Evolutionary conservation across 2,113 vertebrate species (phyloP).

Genomic region (Thalassoma bifasciatum): DNA sequence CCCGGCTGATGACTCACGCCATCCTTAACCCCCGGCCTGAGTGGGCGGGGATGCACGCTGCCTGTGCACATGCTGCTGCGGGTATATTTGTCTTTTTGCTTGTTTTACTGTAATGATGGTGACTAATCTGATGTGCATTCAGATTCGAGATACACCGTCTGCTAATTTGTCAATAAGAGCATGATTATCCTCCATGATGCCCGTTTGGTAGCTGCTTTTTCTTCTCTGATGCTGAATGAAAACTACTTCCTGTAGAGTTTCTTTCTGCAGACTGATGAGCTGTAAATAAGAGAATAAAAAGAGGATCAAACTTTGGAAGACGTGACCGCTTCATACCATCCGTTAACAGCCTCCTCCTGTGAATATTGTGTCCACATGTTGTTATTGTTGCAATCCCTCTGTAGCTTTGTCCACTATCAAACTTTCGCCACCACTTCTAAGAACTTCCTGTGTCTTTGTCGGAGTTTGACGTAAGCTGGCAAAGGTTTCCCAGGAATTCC

Average conservation of each 20-base stretch:
- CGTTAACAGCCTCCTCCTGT: not conserved
- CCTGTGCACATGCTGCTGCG: not conserved
- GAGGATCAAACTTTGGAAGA: too few species aligned
- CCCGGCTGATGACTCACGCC: conserved; percentile 2
- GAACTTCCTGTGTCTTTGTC: conserved; percentile 4
- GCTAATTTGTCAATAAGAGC: conserved; percentile 45
- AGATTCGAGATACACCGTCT: not conserved
- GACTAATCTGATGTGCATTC: conserved; percentile 20
- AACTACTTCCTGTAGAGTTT: not conserved
- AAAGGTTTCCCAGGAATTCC: not conserved
- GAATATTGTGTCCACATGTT: too few species aligned
- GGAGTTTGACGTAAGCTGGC: not conserved
- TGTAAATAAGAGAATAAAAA: too few species aligned
- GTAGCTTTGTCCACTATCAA: not conserved
- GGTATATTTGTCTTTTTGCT: conserved; percentile 5
- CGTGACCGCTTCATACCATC: not conserved
- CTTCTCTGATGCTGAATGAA: too few species aligned
- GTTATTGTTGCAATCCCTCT: not conserved
- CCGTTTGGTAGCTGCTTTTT: not conserved
- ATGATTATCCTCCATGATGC: conserved; percentile 1
- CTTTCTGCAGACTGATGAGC: not conserved
- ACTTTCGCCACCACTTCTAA: not conserved
- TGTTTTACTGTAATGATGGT: conserved; percentile 4
- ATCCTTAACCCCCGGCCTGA: not conserved
- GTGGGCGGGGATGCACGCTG: not conserved